Evolutionary conservation across 2,113 vertebrate genomes (phyloP).

Genomic region (Macquaria ambigua): DNA sequence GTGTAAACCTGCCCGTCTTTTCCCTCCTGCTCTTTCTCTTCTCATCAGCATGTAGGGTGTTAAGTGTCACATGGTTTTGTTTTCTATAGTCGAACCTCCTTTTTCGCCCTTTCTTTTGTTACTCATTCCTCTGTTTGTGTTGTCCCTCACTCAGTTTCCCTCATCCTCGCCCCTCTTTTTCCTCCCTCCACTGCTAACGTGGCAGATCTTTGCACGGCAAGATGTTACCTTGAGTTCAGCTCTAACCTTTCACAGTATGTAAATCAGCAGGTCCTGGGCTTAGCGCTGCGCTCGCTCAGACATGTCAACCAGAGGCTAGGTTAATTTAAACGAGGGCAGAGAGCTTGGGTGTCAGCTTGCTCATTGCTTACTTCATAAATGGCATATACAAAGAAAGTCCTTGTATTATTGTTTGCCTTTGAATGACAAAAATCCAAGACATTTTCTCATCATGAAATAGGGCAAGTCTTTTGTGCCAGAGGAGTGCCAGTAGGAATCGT

Average conservation of each 20-base stretch:
- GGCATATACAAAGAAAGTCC: neutral
- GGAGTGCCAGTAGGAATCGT: neutral
- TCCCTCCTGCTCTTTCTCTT: neutral
- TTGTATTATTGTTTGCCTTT: neutral
- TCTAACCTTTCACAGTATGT: constrained; percentile 34
- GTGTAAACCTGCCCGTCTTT: neutral
- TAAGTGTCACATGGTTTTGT: neutral
- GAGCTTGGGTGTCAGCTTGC: neutral
- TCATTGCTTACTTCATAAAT: neutral
- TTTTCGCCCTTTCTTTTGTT: neutral
- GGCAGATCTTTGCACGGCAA: constrained; percentile 4
- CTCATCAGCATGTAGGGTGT: neutral
- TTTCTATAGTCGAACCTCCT: neutral
- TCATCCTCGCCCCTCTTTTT: neutral
- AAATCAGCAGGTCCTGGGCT: constrained; percentile 21
- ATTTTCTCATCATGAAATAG: neutral
- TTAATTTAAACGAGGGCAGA: neutral
- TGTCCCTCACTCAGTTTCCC: neutral
- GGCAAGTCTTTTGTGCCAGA: neutral
- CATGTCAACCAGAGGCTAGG: neutral
- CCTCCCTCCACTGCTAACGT: neutral
- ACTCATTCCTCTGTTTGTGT: neutral
- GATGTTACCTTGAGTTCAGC: constrained; percentile 21
- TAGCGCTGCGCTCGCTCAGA: neutral
- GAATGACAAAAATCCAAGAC: neutral